Conservation (phyloP, 2,888 invertebrate species). For the Anthophora plumipes region DNA sequence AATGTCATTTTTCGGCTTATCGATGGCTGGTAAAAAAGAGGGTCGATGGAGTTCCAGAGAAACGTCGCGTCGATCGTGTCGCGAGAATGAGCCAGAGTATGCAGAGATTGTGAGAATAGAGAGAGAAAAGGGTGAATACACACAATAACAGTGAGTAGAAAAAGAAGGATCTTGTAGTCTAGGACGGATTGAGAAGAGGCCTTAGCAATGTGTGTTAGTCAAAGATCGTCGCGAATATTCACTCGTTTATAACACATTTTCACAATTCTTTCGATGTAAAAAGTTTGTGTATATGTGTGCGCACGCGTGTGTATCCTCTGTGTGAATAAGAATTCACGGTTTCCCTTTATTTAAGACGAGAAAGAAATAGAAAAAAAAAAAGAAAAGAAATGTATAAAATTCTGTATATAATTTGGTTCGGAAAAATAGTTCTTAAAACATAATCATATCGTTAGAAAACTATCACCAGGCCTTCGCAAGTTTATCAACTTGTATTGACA, state of each 20-base stretch:
- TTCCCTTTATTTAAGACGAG: too few species aligned
- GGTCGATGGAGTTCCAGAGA: background rate
- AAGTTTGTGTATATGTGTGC: too few species aligned
- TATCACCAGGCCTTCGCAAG: background rate
- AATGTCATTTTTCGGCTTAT: background rate
- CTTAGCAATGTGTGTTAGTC: background rate
- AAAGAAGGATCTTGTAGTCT: constrained; percentile 37
- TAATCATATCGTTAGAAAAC: background rate
- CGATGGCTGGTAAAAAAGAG: background rate
- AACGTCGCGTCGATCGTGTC: constrained; percentile 35
- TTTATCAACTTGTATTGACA: background rate
- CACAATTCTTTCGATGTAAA: background rate
- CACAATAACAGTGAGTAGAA: constrained; percentile 26
- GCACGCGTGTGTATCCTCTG: too few species aligned
- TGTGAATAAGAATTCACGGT: too few species aligned
- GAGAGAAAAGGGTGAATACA: constrained; percentile 22
- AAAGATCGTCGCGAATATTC: background rate
- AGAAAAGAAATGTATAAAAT: too few species aligned
- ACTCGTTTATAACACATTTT: background rate
- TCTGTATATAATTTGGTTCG: background rate
- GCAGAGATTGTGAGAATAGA: constrained; percentile 35
- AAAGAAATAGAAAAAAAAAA: too few species aligned
- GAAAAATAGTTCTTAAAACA: background rate
- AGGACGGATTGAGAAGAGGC: constrained; percentile 9
- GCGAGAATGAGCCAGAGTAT: constrained; percentile 33